Percentiles rank a stretch among this genome's conserved stretches.
These are phyloP conservation scores for Pipistrellus nathusii DNA, from an alignment of 2,797 vertebrate genomes.

Conservation along the genomic window DNA sequence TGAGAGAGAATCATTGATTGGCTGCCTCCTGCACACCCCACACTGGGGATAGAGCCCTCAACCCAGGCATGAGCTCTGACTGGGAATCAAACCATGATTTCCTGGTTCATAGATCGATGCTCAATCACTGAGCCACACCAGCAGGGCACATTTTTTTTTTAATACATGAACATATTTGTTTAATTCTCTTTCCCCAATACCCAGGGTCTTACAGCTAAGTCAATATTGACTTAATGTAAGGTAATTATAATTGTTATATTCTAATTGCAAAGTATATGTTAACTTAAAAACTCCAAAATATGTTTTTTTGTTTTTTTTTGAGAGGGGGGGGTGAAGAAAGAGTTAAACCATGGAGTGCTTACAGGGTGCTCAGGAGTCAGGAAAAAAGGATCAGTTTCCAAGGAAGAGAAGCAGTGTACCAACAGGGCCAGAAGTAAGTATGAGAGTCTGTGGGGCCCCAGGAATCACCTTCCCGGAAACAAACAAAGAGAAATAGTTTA, in stretches of 20 bases:
- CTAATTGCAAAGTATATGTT: not conserved
- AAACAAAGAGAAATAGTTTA: fast-evolving
- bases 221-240: not conserved
- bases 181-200: not conserved
- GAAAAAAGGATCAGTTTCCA: not conserved
- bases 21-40: too few species aligned
- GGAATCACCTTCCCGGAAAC: not conserved
- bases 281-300: not conserved
- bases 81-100: too few species aligned
- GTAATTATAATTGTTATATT: not conserved
- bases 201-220: not conserved
- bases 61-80: too few species aligned
- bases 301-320: not conserved
- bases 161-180: not conserved
- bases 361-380: not conserved
- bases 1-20: too few species aligned
- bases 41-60: too few species aligned
- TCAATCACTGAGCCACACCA: too few species aligned
- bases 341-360: not conserved
- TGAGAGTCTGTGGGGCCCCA: too few species aligned
- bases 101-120: too few species aligned
- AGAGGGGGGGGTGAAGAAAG: not conserved
- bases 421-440: not conserved
- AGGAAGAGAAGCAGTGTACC: too few species aligned
- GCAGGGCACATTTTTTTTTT: not conserved